phyloP scores from a whole-genome alignment of 2,888 invertebrate species.

The Rotaria sp. region DNA sequence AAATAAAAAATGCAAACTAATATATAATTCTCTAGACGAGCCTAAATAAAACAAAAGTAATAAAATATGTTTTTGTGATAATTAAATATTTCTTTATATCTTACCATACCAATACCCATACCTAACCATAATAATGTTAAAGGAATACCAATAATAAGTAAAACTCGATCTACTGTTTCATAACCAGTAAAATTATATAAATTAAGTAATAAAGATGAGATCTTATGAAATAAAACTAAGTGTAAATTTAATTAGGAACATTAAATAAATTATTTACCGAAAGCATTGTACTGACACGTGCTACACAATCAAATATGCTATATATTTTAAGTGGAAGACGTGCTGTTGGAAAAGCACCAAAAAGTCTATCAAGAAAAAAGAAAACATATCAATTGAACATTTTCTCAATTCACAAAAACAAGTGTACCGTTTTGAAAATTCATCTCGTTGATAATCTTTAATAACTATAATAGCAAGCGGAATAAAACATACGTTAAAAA shows the following conservation, averaged over 20 bases:
- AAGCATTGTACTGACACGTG: background rate
- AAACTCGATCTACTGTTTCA: background rate
- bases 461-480: background rate
- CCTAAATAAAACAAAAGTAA: background rate
- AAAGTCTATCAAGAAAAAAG: background rate
- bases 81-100: background rate
- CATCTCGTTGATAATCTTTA: constrained; percentile 8
- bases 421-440: background rate
- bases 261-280: background rate
- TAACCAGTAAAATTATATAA: background rate
- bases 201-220: background rate
- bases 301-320: background rate
- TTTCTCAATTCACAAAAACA: too few species aligned
- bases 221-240: background rate
- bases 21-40: background rate
- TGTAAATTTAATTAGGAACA: background rate
- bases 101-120: background rate
- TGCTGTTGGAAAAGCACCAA: background rate
- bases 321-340: background rate
- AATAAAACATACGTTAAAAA: constrained; percentile 21
- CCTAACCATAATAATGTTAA: background rate
- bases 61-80: background rate
- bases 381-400: background rate
- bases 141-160: background rate
- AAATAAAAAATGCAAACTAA: background rate